Base-by-base conservation (phyloP, 2,888 invertebrate genomes). In the Stictocephala bisonia region DNA sequence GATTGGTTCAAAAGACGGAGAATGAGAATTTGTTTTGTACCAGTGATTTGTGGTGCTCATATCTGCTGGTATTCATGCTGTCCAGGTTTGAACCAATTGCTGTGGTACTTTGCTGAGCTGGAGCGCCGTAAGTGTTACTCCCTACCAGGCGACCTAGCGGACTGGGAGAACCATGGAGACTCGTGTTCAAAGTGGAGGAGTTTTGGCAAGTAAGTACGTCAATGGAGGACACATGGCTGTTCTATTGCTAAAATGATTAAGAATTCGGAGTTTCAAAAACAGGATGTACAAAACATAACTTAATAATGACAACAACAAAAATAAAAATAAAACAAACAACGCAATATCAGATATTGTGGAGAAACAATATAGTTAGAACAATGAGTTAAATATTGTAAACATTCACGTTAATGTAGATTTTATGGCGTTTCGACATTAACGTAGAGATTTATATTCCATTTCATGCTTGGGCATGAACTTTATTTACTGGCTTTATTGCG, bases 51-150 rank as follows among this genome's bases (percentile, higher is more conserved):
- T 35, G 35, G 7, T 6, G 11, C 35, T 35, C 44, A 44, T 44
- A n/a, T n/a, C 7, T 44, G 9, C n/a, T 11, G 35, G 7, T 35
- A 11, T 13, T 26, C 27, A n/a, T 29, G 13, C 31, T 40, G 77
- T 75, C 22, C 79, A 90, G 90, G 90, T 79, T 84, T 94, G 73
- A 93, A 98, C 86, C 98, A 99, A 84, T 84, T 95, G 66, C 88
- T 98, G 69, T 98, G 98, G 97, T 96, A 96, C 83, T 96, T 78
- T 66, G 94, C 95, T 29, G 93, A 94, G 77, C 84, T 95, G 83
- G 95, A 95, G 83, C 90, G 91, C 81, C 86, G 89, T 68, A 94
- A 93, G 82, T 95, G 95, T 82, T 94, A 91, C 83, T 88, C 88
- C 6, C 83, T 91, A 40, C 90, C 91, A 0, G 90, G 89, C 22